Conservation (phyloP, 2,888 invertebrate genomes). For the Cataglyphis cursor region DNA sequence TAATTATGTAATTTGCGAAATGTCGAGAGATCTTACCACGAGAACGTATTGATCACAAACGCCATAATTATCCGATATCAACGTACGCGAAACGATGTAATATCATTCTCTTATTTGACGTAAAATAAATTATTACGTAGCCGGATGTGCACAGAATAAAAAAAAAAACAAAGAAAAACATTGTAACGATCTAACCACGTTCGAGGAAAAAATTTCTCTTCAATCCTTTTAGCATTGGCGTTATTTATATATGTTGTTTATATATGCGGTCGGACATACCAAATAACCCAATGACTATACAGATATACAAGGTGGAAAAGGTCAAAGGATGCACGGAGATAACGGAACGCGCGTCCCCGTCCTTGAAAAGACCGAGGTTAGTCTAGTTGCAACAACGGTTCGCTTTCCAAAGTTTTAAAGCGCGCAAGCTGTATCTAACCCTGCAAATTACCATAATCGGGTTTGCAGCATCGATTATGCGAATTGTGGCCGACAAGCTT, state of each 20-base stretch:
- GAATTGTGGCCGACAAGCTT: conserved; percentile 38
- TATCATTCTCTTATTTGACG: conserved; percentile 3
- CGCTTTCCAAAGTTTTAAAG: conserved; percentile 54
- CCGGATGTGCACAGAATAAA: neutral
- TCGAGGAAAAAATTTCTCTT: neutral
- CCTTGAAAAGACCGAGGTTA: conserved; percentile 67
- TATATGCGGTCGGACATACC: conserved; percentile 32
- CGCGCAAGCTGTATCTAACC: conserved; percentile 47
- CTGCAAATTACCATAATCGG: conserved; percentile 55
- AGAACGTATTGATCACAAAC: conserved; percentile 42
- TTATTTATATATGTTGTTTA: conserved; percentile 35
- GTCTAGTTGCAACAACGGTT: conserved; percentile 33
- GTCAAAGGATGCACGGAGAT: conserved; percentile 65
- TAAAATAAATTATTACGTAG: conserved; percentile 6
- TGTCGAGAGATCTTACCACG: conserved; percentile 23
- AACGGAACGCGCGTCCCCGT: conserved; percentile 67
- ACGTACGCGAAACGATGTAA: neutral
- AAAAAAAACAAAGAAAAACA: neutral
- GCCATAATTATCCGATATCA: conserved; percentile 27
- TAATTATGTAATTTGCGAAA: conserved; percentile 40
- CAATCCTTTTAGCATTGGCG: neutral
- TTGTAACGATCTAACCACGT: neutral
- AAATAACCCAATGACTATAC: conserved; percentile 39
- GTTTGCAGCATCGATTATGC: conserved; percentile 53
- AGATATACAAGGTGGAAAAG: conserved; percentile 53